Evolutionary conservation across 2,113 vertebrate species (phyloP), one percentile per base, ranked within the genome.

Genomic region (Gambusia holbrooki): DNA sequence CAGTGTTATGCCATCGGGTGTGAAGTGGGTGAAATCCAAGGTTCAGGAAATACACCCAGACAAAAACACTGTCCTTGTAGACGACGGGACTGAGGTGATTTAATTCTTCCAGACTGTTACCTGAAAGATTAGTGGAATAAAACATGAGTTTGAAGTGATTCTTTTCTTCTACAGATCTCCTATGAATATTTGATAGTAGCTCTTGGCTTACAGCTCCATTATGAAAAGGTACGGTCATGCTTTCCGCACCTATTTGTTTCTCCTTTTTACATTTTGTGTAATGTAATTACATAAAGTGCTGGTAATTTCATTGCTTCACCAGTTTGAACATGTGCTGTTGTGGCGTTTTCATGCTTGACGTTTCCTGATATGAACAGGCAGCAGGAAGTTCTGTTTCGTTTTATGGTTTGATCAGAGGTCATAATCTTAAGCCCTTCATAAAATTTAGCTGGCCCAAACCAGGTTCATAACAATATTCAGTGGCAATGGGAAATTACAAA

Each of bases 101-200:
- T 3, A 58, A 58, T 7, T n/a, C 6, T 17, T 25, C 25, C n/a
- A 17, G 10, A 25, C 25, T 42, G 13, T 14, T 7, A 11, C 22
- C 3, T 17, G 45, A 48, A n/a, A 58, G 51, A 10, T 58, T n/a
- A n/a, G 17, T 48, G 5, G 45, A 19, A 42, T 15, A 42, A 15
- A 42, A 4, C 45, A 48, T 51, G 48, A 58, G 25, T 58, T n/a
- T 58, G 9, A 58, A n/a, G 51, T 58, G 51, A 58, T 69, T 29
- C 51, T 75, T 64, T 73, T 71, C 35, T 82, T 62, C 60, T 90
- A 69, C 89, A 99, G 98, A 92, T 99, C 81, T 94, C 95, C 32
- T 99, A 99, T 87, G 96, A 96, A 80, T 99, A 99, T 84, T 88
- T 99, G 90, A 97, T 99, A 80, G 95, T 99, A 86, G 97, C 97